Evolutionary conservation across 2,113 vertebrate genomes (phyloP).

Genomic region (Percina caprodes): DNA sequence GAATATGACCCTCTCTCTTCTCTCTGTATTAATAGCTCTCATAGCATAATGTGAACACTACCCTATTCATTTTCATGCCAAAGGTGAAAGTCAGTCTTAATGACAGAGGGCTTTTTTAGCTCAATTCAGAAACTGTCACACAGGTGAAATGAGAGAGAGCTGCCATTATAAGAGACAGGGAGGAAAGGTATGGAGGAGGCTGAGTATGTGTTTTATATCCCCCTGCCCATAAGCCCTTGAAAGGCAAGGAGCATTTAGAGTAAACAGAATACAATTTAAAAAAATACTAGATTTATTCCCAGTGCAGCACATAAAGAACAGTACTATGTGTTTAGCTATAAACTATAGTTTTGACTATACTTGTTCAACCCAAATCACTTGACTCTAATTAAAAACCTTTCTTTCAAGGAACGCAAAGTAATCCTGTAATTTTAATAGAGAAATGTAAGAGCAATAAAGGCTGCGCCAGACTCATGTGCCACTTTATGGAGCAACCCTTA

Average conservation of each 20-base stretch:
- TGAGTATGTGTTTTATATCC: neutral
- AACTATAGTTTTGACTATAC: neutral
- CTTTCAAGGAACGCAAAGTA: neutral
- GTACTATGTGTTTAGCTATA: neutral
- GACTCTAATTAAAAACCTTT: neutral
- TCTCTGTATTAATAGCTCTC: conserved; percentile 36
- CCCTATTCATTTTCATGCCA: conserved; percentile 57
- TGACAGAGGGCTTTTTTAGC: conserved; percentile 52
- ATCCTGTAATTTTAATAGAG: neutral
- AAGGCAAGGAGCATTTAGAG: conserved; percentile 23
- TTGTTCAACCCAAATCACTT: conserved; percentile 10
- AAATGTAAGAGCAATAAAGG: conserved; percentile 30
- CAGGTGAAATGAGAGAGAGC: conserved; percentile 43
- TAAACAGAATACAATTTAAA: conserved; percentile 14
- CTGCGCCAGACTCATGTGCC: conserved; percentile 13
- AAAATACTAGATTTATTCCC: neutral
- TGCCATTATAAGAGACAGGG: conserved; percentile 41
- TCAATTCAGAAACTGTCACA: conserved; percentile 64
- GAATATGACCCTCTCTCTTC: conserved; percentile 14
- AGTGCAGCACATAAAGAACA: neutral
- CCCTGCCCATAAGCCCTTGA: conserved; percentile 26
- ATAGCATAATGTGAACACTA: conserved; percentile 31
- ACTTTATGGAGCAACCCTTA: conserved; percentile 2
- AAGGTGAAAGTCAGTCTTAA: conserved; percentile 61
- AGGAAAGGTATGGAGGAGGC: neutral